These are phyloP conservation scores for Stictocephala bisonia DNA, from an alignment of 2,888 invertebrate species.

Conservation along the genomic window DNA sequence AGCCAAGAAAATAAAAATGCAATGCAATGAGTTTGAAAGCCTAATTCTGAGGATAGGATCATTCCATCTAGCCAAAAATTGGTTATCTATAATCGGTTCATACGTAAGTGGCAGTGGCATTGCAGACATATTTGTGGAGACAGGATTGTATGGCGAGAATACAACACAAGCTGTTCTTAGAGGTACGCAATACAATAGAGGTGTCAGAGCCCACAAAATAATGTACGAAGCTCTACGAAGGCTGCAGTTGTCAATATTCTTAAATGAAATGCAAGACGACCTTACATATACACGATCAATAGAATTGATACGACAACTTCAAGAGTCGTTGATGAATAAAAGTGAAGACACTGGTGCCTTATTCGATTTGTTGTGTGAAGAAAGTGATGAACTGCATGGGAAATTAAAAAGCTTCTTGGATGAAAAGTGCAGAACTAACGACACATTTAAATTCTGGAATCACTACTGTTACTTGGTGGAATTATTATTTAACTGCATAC, in stretches of 20 bases:
- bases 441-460: constrained; percentile 16
- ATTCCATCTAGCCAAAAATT: neutral
- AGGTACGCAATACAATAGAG: neutral
- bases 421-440: neutral
- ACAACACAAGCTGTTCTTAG: neutral
- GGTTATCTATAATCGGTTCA: neutral
- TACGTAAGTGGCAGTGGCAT: constrained; percentile 1
- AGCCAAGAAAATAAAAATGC: neutral
- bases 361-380: neutral
- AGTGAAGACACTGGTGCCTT: neutral
- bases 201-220: constrained; percentile 1
- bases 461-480: neutral
- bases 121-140: neutral
- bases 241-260: neutral
- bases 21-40: neutral
- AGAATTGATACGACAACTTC: neutral
- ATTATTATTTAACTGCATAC: neutral
- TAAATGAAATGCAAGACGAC: neutral
- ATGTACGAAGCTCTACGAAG: constrained; percentile 14
- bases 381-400: neutral
- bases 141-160: constrained; percentile 4
- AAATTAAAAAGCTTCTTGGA: neutral
- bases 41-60: neutral
- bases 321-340: neutral
- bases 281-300: neutral